phyloP scores from a whole-genome alignment of 2,888 invertebrate species.

The Lagria hirta region DNA sequence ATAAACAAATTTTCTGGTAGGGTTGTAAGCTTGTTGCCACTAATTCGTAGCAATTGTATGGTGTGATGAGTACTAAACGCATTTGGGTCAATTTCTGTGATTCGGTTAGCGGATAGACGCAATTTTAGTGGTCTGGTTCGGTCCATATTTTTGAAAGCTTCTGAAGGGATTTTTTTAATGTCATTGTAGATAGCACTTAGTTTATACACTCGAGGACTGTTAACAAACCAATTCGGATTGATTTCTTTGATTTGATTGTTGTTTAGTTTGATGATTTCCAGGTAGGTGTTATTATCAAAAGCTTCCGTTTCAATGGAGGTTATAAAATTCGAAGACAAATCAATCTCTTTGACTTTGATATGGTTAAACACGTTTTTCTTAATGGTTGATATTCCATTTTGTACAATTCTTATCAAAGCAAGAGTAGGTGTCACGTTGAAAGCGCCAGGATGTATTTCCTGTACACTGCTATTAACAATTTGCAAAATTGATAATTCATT shows the following conservation, averaged over 20 bases:
- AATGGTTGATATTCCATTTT: constrained; percentile 38
- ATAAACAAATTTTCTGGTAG: constrained; percentile 38
- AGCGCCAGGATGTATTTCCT: constrained; percentile 38
- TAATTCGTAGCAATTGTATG: constrained; percentile 39
- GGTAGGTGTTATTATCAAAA: constrained; percentile 41
- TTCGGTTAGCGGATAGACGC: constrained; percentile 41
- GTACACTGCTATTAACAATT: constrained; percentile 37
- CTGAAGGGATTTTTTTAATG: constrained; percentile 35
- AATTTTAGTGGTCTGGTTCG: constrained; percentile 37
- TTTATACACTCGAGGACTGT: constrained; percentile 42
- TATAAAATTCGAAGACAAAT: constrained; percentile 42
- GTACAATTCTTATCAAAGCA: constrained; percentile 38
- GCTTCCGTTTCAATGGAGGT: constrained; percentile 39
- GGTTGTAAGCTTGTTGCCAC: constrained; percentile 38
- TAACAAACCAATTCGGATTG: constrained; percentile 41
- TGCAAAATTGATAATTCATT: constrained; percentile 39
- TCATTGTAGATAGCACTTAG: constrained; percentile 41
- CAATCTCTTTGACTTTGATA: constrained; percentile 40
- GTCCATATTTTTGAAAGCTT: constrained; percentile 40
- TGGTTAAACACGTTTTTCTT: constrained; percentile 41
- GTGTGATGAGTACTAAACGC: constrained; percentile 34
- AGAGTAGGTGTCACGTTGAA: constrained; percentile 42
- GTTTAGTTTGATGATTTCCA: constrained; percentile 42
- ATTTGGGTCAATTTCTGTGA: constrained; percentile 37
- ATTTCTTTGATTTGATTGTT: constrained; percentile 41